phyloP scores from a whole-genome alignment of 2,113 vertebrate species.

The Sturnira hondurensis region DNA sequence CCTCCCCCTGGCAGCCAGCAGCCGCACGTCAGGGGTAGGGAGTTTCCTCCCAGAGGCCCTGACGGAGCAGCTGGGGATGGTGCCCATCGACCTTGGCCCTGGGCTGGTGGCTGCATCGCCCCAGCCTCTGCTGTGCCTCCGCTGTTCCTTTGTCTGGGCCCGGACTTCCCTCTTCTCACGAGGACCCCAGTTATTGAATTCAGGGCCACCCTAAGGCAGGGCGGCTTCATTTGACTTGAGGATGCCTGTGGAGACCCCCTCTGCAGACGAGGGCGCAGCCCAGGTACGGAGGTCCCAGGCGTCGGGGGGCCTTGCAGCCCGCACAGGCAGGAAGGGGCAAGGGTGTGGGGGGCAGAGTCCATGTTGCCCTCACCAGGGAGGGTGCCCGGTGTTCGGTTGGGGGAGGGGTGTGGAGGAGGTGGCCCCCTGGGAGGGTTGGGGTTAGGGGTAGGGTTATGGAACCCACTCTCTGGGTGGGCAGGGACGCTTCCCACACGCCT shows the following conservation, averaged over 20 bases:
- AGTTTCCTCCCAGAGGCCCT: not conserved
- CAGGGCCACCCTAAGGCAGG: rapidly evolving
- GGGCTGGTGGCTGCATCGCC: rapidly evolving
- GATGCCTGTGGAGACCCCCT: not conserved
- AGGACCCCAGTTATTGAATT: rapidly evolving
- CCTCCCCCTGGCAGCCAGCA: rapidly evolving
- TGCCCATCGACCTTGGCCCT: rapidly evolving
- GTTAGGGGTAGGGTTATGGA: too few relatives aligned
- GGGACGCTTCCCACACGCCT: not conserved
- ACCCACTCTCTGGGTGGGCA: not conserved
- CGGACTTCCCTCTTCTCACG: not conserved
- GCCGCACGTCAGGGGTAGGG: not conserved
- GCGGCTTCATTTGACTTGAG: not conserved
- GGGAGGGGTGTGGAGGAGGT: too few relatives aligned
- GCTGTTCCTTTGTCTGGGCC: too few relatives aligned
- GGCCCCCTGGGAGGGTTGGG: rapidly evolving
- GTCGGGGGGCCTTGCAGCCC: not conserved
- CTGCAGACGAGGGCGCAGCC: not conserved
- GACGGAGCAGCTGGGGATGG: not conserved
- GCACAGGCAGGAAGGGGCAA: not conserved
- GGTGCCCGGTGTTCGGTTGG: too few relatives aligned
- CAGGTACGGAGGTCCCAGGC: not conserved
- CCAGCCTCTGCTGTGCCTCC: not conserved
- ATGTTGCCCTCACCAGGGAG: not conserved
- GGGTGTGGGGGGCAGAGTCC: too few relatives aligned